Percentiles rank a stretch among this genome's conserved stretches.
Evolutionary conservation across 2,888 invertebrate genomes (phyloP).

Genomic region (Drosophila peninsularis): DNA sequence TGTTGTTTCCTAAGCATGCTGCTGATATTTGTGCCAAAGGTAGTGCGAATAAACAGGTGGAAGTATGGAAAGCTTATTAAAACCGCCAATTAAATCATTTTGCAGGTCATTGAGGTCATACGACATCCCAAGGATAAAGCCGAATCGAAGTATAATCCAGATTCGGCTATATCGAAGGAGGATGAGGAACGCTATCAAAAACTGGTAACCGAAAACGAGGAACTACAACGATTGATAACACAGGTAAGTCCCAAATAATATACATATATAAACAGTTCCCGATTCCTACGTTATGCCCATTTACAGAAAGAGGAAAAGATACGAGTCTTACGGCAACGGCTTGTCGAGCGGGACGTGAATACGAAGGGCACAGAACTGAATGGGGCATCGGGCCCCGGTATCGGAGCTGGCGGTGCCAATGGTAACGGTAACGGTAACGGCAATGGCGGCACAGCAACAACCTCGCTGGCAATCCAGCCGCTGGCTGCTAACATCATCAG

Average conservation of each 20-base stretch:
- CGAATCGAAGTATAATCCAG: constrained; percentile 94
- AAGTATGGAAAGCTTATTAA: neutral
- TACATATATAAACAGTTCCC: too few species aligned
- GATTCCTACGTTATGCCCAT: neutral
- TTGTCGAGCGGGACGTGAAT: constrained; percentile 91
- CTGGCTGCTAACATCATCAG: constrained; percentile 79
- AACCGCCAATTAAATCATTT: accelerated
- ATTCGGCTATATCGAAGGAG: constrained; percentile 92
- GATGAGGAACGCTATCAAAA: constrained; percentile 98
- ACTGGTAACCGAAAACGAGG: constrained; percentile 96
- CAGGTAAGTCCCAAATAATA: constrained; percentile 87
- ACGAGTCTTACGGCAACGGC: constrained; percentile 91
- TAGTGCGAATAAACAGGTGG: constrained; percentile 79
- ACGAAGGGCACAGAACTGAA: constrained; percentile 84
- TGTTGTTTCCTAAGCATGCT: constrained; percentile 99
- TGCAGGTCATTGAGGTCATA: constrained; percentile 93
- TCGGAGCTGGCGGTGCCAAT: constrained; percentile 5
- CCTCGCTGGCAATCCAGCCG: constrained; percentile 63
- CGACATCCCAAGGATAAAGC: constrained; percentile 94
- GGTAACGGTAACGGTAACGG: constrained; percentile 9
- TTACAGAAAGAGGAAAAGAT: constrained; percentile 95
- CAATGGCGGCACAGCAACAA: constrained; percentile 52
- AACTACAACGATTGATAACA: constrained; percentile 96
- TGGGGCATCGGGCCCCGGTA: constrained; percentile 61
- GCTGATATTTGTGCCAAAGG: constrained; percentile 99